These are phyloP conservation scores for Salvator merianae DNA, from an alignment of 2,113 vertebrate species.

Conservation along the genomic window DNA sequence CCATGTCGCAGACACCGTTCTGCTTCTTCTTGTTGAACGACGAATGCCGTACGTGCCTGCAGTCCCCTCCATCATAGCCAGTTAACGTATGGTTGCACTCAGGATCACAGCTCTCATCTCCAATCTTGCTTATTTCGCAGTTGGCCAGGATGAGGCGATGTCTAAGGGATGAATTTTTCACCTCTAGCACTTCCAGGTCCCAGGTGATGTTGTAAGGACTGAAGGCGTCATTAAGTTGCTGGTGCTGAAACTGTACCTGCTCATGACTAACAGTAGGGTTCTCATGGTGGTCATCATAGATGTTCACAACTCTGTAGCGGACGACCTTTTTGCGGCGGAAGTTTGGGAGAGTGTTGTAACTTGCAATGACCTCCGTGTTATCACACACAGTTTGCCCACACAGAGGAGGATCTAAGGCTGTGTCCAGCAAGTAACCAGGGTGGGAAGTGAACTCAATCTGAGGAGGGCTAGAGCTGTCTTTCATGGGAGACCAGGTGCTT, in stretches of 20 bases:
- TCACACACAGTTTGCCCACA: constrained; percentile 96
- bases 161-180: constrained; percentile 90
- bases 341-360: constrained; percentile 88
- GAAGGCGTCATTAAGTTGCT: constrained; percentile 90
- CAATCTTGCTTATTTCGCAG: constrained; percentile 95
- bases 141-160: constrained; percentile 92
- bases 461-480: constrained; percentile 86
- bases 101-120: constrained; percentile 87
- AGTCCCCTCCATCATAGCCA: constrained; percentile 90
- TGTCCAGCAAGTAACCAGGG: constrained; percentile 84
- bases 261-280: constrained; percentile 89
- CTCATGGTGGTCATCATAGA: constrained; percentile 80
- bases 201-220: constrained; percentile 93
- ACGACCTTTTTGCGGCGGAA: constrained; percentile 90
- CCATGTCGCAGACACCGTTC: constrained; percentile 91
- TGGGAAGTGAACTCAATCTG: constrained; percentile 74
- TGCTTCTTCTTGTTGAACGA: constrained; percentile 85
- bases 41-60: constrained; percentile 76
- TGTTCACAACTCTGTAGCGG: constrained; percentile 92
- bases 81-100: constrained; percentile 97
- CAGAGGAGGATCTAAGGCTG: constrained; percentile 86
- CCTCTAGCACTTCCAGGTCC: constrained; percentile 91
- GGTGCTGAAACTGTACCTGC: constrained; percentile 95
- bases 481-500: constrained; percentile 89
- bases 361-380: constrained; percentile 87